Conservation (phyloP, 2,797 vertebrate species). For the Pachyuromys duprasi region DNA sequence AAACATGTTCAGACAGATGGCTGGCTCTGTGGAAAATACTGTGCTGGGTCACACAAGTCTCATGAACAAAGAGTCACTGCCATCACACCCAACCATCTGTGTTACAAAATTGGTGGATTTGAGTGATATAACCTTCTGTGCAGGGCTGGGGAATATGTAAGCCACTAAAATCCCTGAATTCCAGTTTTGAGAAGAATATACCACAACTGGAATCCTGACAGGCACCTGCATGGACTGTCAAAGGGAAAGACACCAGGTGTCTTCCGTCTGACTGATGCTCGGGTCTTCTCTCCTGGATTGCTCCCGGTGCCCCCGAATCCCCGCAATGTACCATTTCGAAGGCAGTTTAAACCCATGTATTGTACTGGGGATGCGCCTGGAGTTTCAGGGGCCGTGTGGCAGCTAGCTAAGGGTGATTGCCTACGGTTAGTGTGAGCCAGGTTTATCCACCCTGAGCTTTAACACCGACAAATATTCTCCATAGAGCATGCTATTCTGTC, state of each 20-base stretch:
- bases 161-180: conserved; percentile 68
- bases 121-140: conserved; percentile 51
- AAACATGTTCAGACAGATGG: not conserved
- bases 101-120: not conserved
- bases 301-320: not conserved
- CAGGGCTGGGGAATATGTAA: conserved; percentile 63
- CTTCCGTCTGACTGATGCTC: not conserved
- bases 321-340: not conserved
- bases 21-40: not conserved
- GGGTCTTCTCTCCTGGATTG: not conserved
- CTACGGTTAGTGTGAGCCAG: not conserved
- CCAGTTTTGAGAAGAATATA: conserved; percentile 75
- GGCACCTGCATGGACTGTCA: not conserved
- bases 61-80: not conserved
- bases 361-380: not conserved
- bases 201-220: conserved; percentile 27
- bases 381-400: conserved; percentile 5
- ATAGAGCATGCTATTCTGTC: not conserved
- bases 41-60: not conserved
- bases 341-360: not conserved
- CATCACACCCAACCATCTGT: conserved; percentile 6
- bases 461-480: not conserved
- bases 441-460: not conserved
- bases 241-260: not conserved
- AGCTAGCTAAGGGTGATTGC: not conserved